Percentiles rank a stretch among this genome's conserved stretches.
Conservation (phyloP, 2,888 invertebrate species). For the Athalia circularis region DNA sequence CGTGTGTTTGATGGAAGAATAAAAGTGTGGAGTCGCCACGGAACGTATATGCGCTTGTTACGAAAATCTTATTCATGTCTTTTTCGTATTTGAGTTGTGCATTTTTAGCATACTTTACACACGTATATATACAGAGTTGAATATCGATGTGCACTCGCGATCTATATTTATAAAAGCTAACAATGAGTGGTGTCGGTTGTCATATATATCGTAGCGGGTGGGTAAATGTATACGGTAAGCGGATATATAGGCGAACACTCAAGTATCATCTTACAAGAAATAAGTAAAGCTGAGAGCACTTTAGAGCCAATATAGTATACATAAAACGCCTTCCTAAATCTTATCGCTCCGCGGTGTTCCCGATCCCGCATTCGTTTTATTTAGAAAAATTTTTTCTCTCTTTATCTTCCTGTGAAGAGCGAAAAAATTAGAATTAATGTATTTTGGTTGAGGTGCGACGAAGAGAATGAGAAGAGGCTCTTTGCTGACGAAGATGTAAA, state of each 20-base stretch:
- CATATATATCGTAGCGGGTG: neutral
- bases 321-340: slow-evolving; percentile 8
- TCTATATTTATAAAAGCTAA: slow-evolving; percentile 8
- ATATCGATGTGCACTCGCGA: neutral
- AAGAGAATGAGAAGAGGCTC: neutral
- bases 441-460: too few species aligned
- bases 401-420: neutral
- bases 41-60: too few species aligned
- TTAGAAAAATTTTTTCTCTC: neutral
- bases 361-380: neutral
- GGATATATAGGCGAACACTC: slow-evolving; percentile 21
- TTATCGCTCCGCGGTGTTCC: neutral
- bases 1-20: too few species aligned
- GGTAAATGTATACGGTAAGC: slow-evolving; percentile 4
- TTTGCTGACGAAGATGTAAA: neutral
- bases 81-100: too few species aligned
- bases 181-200: neutral
- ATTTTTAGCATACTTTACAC: too few species aligned
- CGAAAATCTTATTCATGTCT: too few species aligned
- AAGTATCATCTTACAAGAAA: slow-evolving; percentile 39
- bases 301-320: slow-evolving; percentile 13
- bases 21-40: too few species aligned
- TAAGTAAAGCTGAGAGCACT: slow-evolving; percentile 35
- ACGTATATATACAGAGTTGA: neutral
- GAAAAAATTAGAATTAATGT: neutral